Conservation (phyloP, 2,113 vertebrate genomes). For the Campylomormyrus tamandua region DNA sequence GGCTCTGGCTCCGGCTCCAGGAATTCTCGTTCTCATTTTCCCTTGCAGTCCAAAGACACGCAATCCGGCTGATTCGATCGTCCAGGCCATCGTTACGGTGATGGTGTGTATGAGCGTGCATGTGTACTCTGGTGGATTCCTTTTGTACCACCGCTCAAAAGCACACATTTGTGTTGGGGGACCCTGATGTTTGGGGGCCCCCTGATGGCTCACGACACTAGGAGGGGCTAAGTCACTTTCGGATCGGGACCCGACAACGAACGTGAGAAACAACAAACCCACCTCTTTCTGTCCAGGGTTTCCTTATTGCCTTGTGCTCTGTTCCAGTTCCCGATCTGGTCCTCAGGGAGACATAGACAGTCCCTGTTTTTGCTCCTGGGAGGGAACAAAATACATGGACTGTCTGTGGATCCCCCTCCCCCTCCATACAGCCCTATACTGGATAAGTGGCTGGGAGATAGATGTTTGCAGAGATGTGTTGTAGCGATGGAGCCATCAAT, state of each 20-base stretch:
- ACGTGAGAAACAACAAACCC: background rate
- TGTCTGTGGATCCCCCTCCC: background rate
- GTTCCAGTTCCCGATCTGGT: background rate
- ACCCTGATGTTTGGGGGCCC: background rate
- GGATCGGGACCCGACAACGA: background rate
- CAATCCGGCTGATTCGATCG: background rate
- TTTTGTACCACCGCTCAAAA: background rate
- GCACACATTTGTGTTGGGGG: background rate
- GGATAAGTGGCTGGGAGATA: background rate
- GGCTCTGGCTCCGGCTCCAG: too few species aligned
- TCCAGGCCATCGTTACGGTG: background rate
- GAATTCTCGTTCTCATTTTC: background rate
- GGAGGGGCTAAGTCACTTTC: background rate
- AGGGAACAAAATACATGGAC: background rate
- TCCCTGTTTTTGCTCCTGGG: background rate
- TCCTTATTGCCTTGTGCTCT: background rate
- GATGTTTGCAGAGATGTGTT: background rate
- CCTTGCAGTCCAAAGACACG: background rate
- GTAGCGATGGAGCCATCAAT: background rate
- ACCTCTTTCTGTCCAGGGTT: background rate
- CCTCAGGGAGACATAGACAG: background rate
- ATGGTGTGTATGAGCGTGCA: background rate
- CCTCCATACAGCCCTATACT: background rate
- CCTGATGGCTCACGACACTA: background rate
- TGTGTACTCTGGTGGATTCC: background rate